phyloP scores from a whole-genome alignment of 1,140 invertebrate genomes.

The Parasteatoda tepidariorum region DNA sequence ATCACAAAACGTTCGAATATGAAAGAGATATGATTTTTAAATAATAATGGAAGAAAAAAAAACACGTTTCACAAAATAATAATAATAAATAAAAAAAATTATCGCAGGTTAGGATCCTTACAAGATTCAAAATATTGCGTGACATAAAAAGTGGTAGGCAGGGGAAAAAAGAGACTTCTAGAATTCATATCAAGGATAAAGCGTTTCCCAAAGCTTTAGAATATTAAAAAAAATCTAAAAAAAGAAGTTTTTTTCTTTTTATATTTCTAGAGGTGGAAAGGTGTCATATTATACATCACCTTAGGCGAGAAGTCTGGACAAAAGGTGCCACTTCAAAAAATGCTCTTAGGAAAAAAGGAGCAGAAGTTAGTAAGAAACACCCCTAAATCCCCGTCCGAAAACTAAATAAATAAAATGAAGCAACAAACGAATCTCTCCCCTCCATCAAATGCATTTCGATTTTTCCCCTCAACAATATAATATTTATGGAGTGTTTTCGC shows the following conservation, averaged over 20 bases:
- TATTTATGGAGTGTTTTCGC: conserved; percentile 46
- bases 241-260: too few species aligned
- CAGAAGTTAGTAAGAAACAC: too few species aligned
- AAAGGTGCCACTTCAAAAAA: conserved; percentile 43
- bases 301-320: conserved; percentile 36
- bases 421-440: neutral
- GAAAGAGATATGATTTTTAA: too few species aligned
- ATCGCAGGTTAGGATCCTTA: too few species aligned
- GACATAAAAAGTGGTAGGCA: too few species aligned
- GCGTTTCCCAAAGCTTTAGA: conserved; percentile 8
- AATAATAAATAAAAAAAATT: too few species aligned
- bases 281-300: conserved; percentile 14
- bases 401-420: neutral
- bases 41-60: too few species aligned
- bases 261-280: conserved; percentile 7
- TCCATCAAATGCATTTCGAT: neutral
- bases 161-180: conserved; percentile 8
- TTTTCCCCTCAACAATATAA: neutral
- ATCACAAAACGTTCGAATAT: too few species aligned
- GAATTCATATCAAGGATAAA: conserved; percentile 27
- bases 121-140: too few species aligned
- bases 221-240: conserved; percentile 3
- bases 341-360: neutral
- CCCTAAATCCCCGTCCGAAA: neutral
- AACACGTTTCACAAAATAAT: too few species aligned